Evolutionary conservation across 2,888 invertebrate genomes (phyloP).

Genomic region (Zaprionus obscuricornis): DNA sequence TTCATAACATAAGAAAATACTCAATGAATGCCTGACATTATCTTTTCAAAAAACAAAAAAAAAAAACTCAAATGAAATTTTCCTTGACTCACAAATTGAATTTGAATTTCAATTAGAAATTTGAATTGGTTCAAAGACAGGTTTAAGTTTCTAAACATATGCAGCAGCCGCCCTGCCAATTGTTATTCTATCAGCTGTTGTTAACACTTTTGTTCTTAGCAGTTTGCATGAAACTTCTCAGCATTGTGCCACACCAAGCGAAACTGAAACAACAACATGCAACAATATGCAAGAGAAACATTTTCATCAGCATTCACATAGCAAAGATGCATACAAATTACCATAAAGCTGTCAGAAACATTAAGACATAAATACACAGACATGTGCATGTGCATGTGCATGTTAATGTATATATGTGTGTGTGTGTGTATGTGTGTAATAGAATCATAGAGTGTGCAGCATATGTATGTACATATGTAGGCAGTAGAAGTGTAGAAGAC

Average conservation of each 20-base stretch:
- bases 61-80: too few relatives aligned
- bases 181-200: slow-evolving; percentile 10
- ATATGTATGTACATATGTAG: slow-evolving; percentile 22
- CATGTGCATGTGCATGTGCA: slow-evolving; percentile 8
- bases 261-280: not conserved
- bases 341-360: slow-evolving; percentile 61
- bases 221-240: slow-evolving; percentile 29
- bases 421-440: slow-evolving; percentile 32
- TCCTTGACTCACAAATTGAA: too few relatives aligned
- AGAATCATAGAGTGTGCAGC: slow-evolving; percentile 34
- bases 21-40: too few relatives aligned
- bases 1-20: too few relatives aligned
- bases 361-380: slow-evolving; percentile 34
- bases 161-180: not conserved
- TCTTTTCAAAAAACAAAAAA: too few relatives aligned
- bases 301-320: slow-evolving; percentile 48
- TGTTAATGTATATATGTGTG: slow-evolving; percentile 5
- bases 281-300: slow-evolving; percentile 9
- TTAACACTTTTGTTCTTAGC: slow-evolving; percentile 18
- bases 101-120: too few relatives aligned
- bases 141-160: too few relatives aligned
- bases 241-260: slow-evolving; percentile 29
- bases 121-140: too few relatives aligned
- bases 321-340: slow-evolving; percentile 72
- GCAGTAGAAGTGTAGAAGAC: slow-evolving; percentile 47